A percentile compares a stretch with the other conserved stretches of the same genome.
Conservation (phyloP, 2,888 invertebrate genomes). For the Schizaphis graminum region DNA sequence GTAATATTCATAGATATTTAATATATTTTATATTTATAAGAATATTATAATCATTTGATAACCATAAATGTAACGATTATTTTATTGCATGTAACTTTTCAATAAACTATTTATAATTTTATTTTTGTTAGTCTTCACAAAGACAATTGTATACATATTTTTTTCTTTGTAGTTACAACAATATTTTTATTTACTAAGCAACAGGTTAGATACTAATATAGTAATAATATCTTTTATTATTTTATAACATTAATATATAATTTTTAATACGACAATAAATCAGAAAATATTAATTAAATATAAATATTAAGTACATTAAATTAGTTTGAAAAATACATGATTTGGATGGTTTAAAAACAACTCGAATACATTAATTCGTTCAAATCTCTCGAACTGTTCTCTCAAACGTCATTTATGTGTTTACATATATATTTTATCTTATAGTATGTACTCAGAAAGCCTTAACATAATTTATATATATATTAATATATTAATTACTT, state of each 20-base stretch:
- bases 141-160: not conserved
- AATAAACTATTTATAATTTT: not conserved
- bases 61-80: not conserved
- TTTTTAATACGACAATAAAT: not conserved
- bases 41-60: not conserved
- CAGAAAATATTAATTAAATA: slow-evolving; percentile 1
- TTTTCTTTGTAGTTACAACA: not conserved
- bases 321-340: not conserved
- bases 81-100: slow-evolving; percentile 16
- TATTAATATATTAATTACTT: not conserved
- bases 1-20: not conserved
- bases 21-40: not conserved
- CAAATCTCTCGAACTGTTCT: too few relatives aligned
- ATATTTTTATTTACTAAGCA: slow-evolving; percentile 8
- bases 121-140: not conserved
- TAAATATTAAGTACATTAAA: not conserved
- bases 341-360: not conserved
- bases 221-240: not conserved
- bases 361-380: not conserved
- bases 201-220: slow-evolving; percentile 44
- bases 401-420: too few relatives aligned
- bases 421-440: not conserved
- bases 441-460: not conserved
- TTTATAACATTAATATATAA: not conserved
- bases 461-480: not conserved